Percentiles rank a stretch among this genome's conserved stretches.
Evolutionary conservation across 2,888 invertebrate species (phyloP).

Genomic region (Tenthredo scrophulariae): DNA sequence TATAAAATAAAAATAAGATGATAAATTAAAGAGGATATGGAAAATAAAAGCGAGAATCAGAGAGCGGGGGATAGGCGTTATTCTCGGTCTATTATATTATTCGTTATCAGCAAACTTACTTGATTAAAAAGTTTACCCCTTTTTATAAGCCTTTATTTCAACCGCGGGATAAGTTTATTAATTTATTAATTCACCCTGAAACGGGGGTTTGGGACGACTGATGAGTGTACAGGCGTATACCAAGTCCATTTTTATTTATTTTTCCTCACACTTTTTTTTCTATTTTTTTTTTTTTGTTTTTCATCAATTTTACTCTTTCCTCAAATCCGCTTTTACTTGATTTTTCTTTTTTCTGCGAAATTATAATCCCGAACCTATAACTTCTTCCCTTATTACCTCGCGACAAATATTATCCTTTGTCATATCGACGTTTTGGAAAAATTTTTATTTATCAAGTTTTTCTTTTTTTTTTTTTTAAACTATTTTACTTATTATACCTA

Average conservation of each 20-base stretch:
- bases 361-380: background rate
- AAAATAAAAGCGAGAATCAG: background rate
- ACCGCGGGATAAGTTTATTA: conserved; percentile 12
- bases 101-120: background rate
- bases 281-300: background rate
- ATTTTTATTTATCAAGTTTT: background rate
- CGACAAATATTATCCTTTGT: background rate
- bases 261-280: background rate
- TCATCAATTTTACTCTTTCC: background rate
- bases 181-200: conserved; percentile 12
- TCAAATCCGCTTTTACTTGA: background rate
- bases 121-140: conserved; percentile 29
- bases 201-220: background rate
- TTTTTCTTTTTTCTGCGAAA: background rate
- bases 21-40: background rate
- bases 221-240: background rate
- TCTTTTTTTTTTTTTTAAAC: no score
- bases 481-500: no score
- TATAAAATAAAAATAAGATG: background rate
- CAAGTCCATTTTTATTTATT: background rate
- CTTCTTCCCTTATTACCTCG: background rate
- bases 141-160: background rate
- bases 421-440: background rate
- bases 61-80: background rate
- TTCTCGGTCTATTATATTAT: conserved; percentile 28